Conservation (phyloP, 1,140 invertebrate species). For the Macrotrachela quadricornifera region DNA sequence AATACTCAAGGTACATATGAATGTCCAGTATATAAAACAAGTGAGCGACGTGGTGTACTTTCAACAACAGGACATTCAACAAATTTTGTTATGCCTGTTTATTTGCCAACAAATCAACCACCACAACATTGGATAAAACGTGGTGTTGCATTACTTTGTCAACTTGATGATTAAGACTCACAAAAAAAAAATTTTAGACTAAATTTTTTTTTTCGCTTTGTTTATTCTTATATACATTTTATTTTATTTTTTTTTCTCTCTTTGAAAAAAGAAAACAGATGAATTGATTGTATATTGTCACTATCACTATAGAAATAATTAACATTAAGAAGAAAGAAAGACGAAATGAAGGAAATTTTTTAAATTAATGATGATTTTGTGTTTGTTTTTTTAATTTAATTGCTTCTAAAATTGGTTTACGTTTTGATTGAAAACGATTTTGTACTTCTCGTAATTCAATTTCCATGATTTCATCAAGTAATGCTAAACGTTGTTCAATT, state of each 20-base stretch:
- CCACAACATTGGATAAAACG: conserved; percentile 27
- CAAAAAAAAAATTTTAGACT: too few relatives aligned
- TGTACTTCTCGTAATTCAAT: conserved; percentile 83
- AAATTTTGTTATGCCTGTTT: conserved; percentile 28
- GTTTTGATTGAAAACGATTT: conserved; percentile 79
- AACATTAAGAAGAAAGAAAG: too few relatives aligned
- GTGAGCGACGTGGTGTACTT: conserved; percentile 38
- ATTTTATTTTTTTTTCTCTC: too few relatives aligned
- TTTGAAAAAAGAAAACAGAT: too few relatives aligned
- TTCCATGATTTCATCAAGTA: conserved; percentile 91
- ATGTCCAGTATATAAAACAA: conserved; percentile 70
- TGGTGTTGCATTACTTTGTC: conserved; percentile 16
- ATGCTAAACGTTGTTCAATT: conserved; percentile 65
- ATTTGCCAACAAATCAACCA: conserved; percentile 21
- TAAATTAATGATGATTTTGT: not conserved
- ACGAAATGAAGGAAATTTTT: too few relatives aligned
- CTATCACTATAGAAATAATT: too few relatives aligned
- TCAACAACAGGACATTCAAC: conserved; percentile 31
- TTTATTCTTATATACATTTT: too few relatives aligned
- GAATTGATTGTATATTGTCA: too few relatives aligned
- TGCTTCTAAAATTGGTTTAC: conserved; percentile 91
- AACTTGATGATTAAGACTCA: too few relatives aligned
- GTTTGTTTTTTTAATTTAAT: conserved; percentile 88
- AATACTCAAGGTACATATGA: conserved; percentile 35
- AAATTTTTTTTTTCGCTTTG: too few relatives aligned